Evolutionary conservation across 2,888 invertebrate genomes (phyloP).

Genomic region (Masnerella sp.): DNA sequence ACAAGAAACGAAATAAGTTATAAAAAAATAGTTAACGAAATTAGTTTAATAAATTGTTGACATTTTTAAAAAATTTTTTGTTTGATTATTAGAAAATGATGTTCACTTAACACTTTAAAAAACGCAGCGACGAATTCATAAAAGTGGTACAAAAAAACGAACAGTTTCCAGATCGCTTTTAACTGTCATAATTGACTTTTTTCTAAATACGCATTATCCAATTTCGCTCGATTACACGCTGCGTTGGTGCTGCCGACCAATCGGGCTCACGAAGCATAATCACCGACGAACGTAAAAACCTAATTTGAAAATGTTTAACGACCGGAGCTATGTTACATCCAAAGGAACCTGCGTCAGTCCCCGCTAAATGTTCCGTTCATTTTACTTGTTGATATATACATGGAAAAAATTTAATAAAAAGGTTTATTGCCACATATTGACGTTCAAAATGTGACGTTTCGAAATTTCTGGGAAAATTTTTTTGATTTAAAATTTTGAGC

Average conservation of each 20-base stretch:
- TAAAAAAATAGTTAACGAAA: no score
- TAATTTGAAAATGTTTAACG: slow-evolving; percentile 69
- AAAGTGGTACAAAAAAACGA: slow-evolving; percentile 18
- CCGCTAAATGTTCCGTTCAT: slow-evolving; percentile 51
- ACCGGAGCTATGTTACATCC: slow-evolving; percentile 58
- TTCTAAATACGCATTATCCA: slow-evolving; percentile 71
- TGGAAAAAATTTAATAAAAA: no score
- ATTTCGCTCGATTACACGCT: slow-evolving; percentile 73
- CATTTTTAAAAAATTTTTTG: neutral
- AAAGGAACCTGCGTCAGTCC: slow-evolving; percentile 56
- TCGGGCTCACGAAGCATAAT: slow-evolving; percentile 60
- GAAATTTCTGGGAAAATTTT: no score
- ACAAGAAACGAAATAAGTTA: no score
- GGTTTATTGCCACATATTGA: no score
- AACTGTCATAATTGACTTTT: slow-evolving; percentile 58
- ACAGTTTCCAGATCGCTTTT: slow-evolving; percentile 34
- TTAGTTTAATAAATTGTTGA: neutral
- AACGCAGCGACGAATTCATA: neutral
- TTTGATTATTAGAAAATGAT: neutral
- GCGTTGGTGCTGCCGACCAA: slow-evolving; percentile 62
- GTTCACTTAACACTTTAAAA: slow-evolving; percentile 3
- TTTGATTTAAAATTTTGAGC: no score
- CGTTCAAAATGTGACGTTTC: no score
- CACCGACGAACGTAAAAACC: slow-evolving; percentile 65
- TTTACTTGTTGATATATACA: no score